These are phyloP conservation scores for Anolis apletophallus DNA, from an alignment of 2,797 vertebrate species.

Conservation along the genomic window DNA sequence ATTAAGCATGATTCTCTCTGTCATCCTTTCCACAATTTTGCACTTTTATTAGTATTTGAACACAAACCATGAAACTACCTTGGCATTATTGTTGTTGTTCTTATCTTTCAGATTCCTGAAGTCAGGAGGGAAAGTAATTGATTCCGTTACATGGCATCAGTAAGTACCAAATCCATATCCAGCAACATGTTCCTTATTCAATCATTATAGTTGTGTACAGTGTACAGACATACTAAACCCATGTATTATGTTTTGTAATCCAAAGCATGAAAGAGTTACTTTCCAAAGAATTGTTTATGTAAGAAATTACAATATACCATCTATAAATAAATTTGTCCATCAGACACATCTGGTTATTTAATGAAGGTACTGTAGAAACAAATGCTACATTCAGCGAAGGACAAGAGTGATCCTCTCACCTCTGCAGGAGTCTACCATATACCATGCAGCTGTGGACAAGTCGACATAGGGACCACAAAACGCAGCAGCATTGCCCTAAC, in stretches of 20 bases:
- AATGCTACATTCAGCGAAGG: too few relatives aligned
- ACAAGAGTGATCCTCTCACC: too few relatives aligned
- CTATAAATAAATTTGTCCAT: neutral
- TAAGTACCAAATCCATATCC: slow-evolving; percentile 76
- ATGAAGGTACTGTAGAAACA: too few relatives aligned
- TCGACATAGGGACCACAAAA: too few relatives aligned
- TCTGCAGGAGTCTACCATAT: too few relatives aligned
- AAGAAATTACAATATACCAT: neutral
- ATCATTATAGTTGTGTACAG: too few relatives aligned
- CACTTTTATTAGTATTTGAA: neutral
- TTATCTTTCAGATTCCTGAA: slow-evolving; percentile 85
- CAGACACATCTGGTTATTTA: too few relatives aligned
- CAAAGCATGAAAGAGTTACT: too few relatives aligned
- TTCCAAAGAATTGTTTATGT: neutral
- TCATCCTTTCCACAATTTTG: neutral
- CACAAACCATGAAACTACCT: neutral
- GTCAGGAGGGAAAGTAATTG: slow-evolving; percentile 82
- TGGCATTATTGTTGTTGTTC: neutral
- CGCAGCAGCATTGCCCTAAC: too few relatives aligned
- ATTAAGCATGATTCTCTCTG: neutral
- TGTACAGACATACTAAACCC: too few relatives aligned
- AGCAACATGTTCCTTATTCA: neutral
- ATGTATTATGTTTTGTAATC: too few relatives aligned
- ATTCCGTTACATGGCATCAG: slow-evolving; percentile 95
- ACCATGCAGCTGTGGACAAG: too few relatives aligned